Evolutionary conservation across 2,888 invertebrate species (phyloP), one percentile per base, ranked within the genome.

Genomic region (Oligia fasciuncula): DNA sequence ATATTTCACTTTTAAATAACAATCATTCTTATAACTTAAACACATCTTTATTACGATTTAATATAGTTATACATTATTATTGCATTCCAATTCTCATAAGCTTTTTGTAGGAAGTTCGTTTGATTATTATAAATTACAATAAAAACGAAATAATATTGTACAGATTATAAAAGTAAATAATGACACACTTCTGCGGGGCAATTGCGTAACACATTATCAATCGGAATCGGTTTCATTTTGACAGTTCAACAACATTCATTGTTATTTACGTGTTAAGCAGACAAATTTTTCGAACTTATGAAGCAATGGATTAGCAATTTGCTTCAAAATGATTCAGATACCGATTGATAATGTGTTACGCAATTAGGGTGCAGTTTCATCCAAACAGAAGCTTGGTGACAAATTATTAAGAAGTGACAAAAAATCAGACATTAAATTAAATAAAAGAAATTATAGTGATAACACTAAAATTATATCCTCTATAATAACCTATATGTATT

Each of bases 31-130:
- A 85, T 83, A 87, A 85, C 80, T 74, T 85, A 87, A 85, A 85
- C 87, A 86, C 84, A 84, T 87, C 85, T 85, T 87, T 84, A 87
- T 80, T 87, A 87, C 74, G 69, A 87, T 85, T 76, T 87, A 85
- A 78, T 85, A 87, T 85, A 85, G 77, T 87, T 85, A 77, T 70
- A 85, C 85, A 85, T 87, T 85, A 85, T 85, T 85, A 85, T 85
- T 85, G 85, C 85, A 85, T 87, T 87, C 87, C 87, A 85, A 87
- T 80, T 85, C 85, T 85, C 85, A 85, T 85, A 87, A 87, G 88
- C 88, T 85, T 87, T 87, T 81, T 69, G 74, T 87, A 87, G 88
- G 86, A 85, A 87, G 85, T 87, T 81, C 49, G 70, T 73, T 81
- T 85, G 82, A 87, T 85, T 81, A 85, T 75, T 43, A 85, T 88